These are phyloP conservation scores for Polyergus mexicanus DNA, from an alignment of 1,140 invertebrate species.

Conservation along the genomic window DNA sequence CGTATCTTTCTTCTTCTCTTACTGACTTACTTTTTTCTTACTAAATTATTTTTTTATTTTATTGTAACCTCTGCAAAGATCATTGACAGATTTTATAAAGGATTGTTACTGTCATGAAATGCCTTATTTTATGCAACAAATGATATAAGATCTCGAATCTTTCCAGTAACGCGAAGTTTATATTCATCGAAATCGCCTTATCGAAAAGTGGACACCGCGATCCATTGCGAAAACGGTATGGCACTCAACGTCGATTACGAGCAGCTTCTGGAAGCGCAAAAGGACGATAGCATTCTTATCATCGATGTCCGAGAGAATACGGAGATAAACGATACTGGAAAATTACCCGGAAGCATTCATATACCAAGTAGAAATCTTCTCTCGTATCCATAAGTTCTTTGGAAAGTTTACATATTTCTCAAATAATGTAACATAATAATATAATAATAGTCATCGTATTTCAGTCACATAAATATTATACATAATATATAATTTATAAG, in stretches of 20 bases:
- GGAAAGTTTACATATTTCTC: slow-evolving; percentile 51
- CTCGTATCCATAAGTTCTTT: slow-evolving; percentile 32
- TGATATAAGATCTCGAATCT: slow-evolving; percentile 4
- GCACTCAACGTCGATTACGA: slow-evolving; percentile 78
- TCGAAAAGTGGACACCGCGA: background rate
- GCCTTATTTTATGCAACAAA: background rate
- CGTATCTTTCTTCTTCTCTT: background rate
- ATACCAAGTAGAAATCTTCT: slow-evolving; percentile 88
- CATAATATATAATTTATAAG: background rate
- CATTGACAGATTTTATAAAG: background rate
- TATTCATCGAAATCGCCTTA: slow-evolving; percentile 30
- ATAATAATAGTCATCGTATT: background rate
- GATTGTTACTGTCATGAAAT: slow-evolving; percentile 1
- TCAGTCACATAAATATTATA: background rate
- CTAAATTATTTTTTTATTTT: too few species aligned
- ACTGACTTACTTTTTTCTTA: too few species aligned
- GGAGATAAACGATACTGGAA: slow-evolving; percentile 89
- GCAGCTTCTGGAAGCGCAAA: slow-evolving; percentile 81
- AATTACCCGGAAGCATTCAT: slow-evolving; percentile 90
- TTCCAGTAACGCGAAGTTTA: slow-evolving; percentile 52
- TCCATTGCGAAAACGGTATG: slow-evolving; percentile 41
- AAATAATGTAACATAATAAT: background rate
- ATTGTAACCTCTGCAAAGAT: too few species aligned
- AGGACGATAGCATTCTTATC: slow-evolving; percentile 83
- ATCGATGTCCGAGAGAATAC: slow-evolving; percentile 90